These are phyloP conservation scores for Lepidurus packardi DNA, from an alignment of 1,140 invertebrate genomes.

Conservation along the genomic window DNA sequence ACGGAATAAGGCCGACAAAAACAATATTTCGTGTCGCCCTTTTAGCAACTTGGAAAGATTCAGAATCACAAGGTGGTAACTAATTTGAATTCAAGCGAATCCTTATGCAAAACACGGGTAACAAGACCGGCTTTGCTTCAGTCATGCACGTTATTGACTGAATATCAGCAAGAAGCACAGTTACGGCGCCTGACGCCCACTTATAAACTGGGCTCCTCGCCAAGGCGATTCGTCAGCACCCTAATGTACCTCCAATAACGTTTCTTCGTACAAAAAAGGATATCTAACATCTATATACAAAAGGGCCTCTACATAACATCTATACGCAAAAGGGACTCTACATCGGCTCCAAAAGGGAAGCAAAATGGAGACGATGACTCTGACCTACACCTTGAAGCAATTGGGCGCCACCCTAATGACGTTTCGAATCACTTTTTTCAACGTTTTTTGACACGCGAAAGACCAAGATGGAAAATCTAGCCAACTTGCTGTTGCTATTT, in stretches of 20 bases:
- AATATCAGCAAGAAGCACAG: not conserved
- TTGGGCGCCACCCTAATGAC: not conserved
- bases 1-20: too few species aligned
- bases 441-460: not conserved
- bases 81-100: too few species aligned
- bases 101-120: too few species aligned
- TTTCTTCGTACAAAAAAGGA: not conserved
- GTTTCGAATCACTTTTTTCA: not conserved
- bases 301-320: not conserved
- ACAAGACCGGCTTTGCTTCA: too few species aligned
- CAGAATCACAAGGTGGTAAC: too few species aligned
- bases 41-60: too few species aligned
- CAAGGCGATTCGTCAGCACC: not conserved
- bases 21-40: too few species aligned
- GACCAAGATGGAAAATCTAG: not conserved
- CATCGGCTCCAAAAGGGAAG: not conserved
- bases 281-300: not conserved
- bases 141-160: too few species aligned
- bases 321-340: too few species aligned
- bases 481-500: not conserved
- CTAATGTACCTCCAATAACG: not conserved
- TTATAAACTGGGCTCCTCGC: constrained; percentile 7
- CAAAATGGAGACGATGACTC: not conserved
- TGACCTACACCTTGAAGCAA: constrained; percentile 21
- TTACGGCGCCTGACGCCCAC: constrained; percentile 15